A percentile compares a stretch with the other conserved stretches of the same genome.
These are phyloP conservation scores for Ophion ventricosus DNA, from an alignment of 2,888 invertebrate species.

Conservation along the genomic window DNA sequence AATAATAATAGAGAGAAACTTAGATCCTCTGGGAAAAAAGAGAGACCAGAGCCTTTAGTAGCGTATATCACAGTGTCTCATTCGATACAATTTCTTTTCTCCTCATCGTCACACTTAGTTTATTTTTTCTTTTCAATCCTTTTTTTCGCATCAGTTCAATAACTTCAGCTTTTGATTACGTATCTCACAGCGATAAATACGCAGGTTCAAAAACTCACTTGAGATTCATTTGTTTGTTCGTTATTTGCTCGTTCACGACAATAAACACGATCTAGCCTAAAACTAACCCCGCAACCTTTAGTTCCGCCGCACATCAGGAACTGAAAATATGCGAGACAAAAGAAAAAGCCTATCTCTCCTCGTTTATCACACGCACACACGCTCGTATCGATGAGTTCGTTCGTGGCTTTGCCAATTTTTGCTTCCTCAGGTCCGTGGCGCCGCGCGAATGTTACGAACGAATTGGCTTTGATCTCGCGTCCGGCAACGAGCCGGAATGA, in stretches of 20 bases:
- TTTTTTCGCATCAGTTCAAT: constrained; percentile 7
- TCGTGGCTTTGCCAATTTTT: not conserved
- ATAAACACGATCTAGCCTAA: constrained; percentile 24
- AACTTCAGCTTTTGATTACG: constrained; percentile 33
- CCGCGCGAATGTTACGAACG: too few relatives aligned
- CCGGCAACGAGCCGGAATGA: too few relatives aligned
- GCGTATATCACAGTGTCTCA: constrained; percentile 82
- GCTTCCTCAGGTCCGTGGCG: constrained; percentile 3
- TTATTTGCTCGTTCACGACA: not conserved
- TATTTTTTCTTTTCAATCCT: constrained; percentile 37
- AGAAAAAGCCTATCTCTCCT: constrained; percentile 21
- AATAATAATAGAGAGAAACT: constrained; percentile 45
- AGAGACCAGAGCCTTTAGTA: constrained; percentile 77
- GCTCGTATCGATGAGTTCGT: constrained; percentile 7
- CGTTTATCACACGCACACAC: not conserved
- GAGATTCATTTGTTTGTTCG: constrained; percentile 47
- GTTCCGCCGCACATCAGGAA: not conserved
- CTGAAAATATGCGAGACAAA: constrained; percentile 4
- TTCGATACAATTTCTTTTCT: constrained; percentile 66
- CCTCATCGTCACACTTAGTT: not conserved
- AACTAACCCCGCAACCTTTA: constrained; percentile 11
- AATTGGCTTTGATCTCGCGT: too few relatives aligned
- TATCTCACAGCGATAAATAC: constrained; percentile 31
- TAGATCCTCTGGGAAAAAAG: constrained; percentile 57
- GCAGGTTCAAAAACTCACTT: constrained; percentile 10